These are phyloP conservation scores for Lochmaea crataegi DNA, from an alignment of 2,888 invertebrate genomes.

Conservation along the genomic window DNA sequence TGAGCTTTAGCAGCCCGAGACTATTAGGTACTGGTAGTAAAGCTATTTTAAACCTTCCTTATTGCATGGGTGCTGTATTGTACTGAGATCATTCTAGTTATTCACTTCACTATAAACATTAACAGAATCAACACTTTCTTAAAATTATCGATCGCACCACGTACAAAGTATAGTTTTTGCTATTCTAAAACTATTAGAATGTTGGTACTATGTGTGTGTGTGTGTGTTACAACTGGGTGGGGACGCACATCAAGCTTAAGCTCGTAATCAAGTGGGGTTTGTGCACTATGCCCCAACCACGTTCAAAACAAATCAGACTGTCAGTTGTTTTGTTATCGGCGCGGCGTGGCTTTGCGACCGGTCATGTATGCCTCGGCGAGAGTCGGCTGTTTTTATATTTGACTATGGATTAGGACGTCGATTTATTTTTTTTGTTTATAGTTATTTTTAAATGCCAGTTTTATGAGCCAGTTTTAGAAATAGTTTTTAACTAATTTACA, in stretches of 20 bases:
- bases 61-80: too few relatives aligned
- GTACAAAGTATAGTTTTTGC: conserved; percentile 35
- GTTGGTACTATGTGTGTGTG: conserved; percentile 43
- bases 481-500: conserved; percentile 25
- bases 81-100: too few relatives aligned
- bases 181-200: conserved; percentile 47
- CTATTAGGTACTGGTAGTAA: too few relatives aligned
- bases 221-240: conserved; percentile 41
- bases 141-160: conserved; percentile 22
- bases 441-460: conserved; percentile 42
- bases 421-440: conserved; percentile 21
- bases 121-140: too few relatives aligned
- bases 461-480: conserved; percentile 44
- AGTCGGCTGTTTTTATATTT: conserved; percentile 28
- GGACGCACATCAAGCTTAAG: conserved; percentile 41
- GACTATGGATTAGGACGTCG: conserved; percentile 39
- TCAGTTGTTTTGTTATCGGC: conserved; percentile 35
- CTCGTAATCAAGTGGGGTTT: conserved; percentile 24
- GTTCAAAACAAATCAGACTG: conserved; percentile 35
- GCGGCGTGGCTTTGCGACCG: conserved; percentile 34
- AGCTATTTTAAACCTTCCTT: too few relatives aligned
- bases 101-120: too few relatives aligned
- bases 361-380: conserved; percentile 36
- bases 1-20: too few relatives aligned
- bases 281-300: conserved; percentile 37